Evolutionary conservation across 2,797 vertebrate species (phyloP).

Genomic region (Nannoperca obscura): DNA sequence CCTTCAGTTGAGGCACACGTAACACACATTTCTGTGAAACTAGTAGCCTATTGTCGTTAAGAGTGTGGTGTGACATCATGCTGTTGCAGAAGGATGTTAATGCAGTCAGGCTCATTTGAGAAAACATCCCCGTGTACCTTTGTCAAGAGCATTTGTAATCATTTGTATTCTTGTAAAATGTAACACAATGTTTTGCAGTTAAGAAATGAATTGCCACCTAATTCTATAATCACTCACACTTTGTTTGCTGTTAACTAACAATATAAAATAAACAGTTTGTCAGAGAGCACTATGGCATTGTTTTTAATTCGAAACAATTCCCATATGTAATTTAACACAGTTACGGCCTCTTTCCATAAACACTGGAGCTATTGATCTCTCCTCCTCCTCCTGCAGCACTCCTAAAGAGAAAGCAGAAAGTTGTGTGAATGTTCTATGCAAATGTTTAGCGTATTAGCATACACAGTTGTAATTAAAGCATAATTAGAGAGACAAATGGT

Average conservation of each 20-base stretch:
- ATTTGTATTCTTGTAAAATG: conserved; percentile 26
- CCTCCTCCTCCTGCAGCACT: conserved; percentile 57
- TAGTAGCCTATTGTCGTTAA: neutral
- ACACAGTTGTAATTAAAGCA: conserved; percentile 86
- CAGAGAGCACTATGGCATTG: conserved; percentile 60
- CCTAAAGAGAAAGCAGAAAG: conserved; percentile 79
- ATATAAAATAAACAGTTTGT: conserved; percentile 76
- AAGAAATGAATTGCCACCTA: conserved; percentile 56
- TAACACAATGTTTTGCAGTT: conserved; percentile 45
- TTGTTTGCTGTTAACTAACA: conserved; percentile 73
- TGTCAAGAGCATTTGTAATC: conserved; percentile 38
- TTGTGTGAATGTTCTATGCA: conserved; percentile 84
- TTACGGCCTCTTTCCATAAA: conserved; percentile 65
- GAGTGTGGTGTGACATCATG: conserved; percentile 9
- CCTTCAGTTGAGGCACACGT: neutral
- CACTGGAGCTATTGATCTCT: conserved; percentile 52
- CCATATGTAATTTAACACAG: conserved; percentile 71
- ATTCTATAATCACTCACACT: conserved; percentile 58
- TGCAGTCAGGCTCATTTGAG: neutral
- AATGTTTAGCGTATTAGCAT: conserved; percentile 87
- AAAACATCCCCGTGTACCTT: conserved; percentile 8
- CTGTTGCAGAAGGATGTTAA: conserved; percentile 16
- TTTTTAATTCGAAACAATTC: conserved; percentile 77
- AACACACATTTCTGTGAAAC: neutral
- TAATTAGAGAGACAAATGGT: conserved; percentile 87